Percentiles rank a stretch among this genome's conserved stretches.
phyloP scores from a whole-genome alignment of 2,888 invertebrate species.

The Camptogramma bilineatum region DNA sequence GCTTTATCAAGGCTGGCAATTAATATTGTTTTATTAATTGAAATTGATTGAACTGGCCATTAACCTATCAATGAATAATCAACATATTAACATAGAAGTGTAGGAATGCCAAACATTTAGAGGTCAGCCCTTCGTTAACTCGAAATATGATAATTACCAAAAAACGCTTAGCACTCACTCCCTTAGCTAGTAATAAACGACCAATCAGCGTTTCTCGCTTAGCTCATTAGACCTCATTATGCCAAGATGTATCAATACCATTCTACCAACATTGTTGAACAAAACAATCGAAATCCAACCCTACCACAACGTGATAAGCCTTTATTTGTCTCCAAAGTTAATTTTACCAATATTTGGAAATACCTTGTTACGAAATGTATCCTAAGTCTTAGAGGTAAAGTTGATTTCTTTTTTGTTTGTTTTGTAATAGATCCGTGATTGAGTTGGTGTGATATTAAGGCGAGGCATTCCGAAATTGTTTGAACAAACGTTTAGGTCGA shows the following conservation, averaged over 20 bases:
- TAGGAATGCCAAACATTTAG: conserved; percentile 25
- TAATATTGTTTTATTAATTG: not conserved
- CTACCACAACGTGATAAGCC: conserved; percentile 23
- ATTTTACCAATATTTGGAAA: conserved; percentile 38
- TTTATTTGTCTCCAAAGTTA: conserved; percentile 8
- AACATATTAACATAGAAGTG: conserved; percentile 14
- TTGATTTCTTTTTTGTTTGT: conserved; percentile 51
- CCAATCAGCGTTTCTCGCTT: conserved; percentile 58
- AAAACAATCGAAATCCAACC: conserved; percentile 26
- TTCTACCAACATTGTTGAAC: conserved; percentile 36
- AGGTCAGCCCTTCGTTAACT: conserved; percentile 42
- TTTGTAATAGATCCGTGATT: conserved; percentile 60
- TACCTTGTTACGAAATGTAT: conserved; percentile 44
- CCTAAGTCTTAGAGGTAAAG: conserved; percentile 40
- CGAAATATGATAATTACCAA: conserved; percentile 42
- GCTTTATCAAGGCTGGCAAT: not conserved
- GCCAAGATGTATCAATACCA: conserved; percentile 57
- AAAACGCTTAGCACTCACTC: conserved; percentile 42
- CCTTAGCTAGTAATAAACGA: conserved; percentile 52
- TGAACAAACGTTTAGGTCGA: conserved; percentile 47
- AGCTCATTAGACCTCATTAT: conserved; percentile 60
- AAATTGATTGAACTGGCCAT: not conserved
- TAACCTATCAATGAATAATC: not conserved
- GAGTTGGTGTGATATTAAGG: conserved; percentile 52
- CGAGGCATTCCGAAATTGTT: conserved; percentile 53